phyloP scores from a whole-genome alignment of 2,113 vertebrate species.

The Brachypodius melanocephalos region DNA sequence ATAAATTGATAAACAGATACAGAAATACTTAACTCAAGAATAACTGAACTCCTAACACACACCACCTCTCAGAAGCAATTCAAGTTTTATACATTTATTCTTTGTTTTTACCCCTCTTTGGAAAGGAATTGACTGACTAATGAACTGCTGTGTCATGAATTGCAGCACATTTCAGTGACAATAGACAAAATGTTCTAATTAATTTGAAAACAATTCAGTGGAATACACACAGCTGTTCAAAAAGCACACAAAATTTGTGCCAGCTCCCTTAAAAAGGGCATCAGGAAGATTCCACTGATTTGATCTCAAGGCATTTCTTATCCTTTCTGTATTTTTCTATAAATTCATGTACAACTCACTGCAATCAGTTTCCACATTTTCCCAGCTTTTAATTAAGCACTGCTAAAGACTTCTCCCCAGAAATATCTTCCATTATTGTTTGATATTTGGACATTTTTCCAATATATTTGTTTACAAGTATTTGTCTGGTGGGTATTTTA shows the following conservation, averaged over 20 bases:
- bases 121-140: neutral
- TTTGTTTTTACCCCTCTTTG: neutral
- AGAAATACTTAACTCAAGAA: neutral
- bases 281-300: neutral
- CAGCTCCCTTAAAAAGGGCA: neutral
- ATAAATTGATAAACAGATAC: neutral
- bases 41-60: neutral
- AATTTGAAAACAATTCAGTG: neutral
- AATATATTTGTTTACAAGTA: neutral
- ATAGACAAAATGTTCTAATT: slow-evolving; percentile 13
- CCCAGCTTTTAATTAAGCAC: neutral
- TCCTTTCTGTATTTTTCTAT: neutral
- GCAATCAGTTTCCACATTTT: neutral
- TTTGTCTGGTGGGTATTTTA: neutral
- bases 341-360: neutral
- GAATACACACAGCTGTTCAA: neutral
- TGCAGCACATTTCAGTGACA: neutral
- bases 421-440: neutral
- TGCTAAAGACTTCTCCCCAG: neutral
- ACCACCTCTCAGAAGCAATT: neutral
- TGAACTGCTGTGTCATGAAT: neutral
- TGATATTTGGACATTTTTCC: neutral
- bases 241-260: neutral
- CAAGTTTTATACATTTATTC: neutral
- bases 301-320: neutral